Evolutionary conservation across 2,888 invertebrate genomes (phyloP).

Genomic region (Acronicta psi): DNA sequence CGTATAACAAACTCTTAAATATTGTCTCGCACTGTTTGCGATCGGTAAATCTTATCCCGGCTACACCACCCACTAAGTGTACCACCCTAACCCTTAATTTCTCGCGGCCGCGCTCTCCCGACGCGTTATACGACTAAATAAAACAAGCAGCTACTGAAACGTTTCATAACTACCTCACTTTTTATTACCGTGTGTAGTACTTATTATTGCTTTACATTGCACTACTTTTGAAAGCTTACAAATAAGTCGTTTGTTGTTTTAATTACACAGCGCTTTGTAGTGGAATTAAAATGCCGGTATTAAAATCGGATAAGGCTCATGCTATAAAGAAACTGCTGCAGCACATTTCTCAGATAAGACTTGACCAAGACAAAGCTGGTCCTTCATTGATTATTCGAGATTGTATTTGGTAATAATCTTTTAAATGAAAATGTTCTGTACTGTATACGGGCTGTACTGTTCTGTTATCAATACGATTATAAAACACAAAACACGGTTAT

Average conservation of each 20-base stretch:
- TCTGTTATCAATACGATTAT: slow-evolving; percentile 29
- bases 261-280: too few species aligned
- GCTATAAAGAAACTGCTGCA: too few species aligned
- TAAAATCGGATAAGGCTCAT: too few species aligned
- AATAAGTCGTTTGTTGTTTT: slow-evolving; percentile 26
- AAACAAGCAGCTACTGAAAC: slow-evolving; percentile 63
- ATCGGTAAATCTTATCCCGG: slow-evolving; percentile 7
- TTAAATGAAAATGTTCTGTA: background rate
- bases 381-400: too few species aligned
- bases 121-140: slow-evolving; percentile 61
- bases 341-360: too few species aligned
- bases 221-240: slow-evolving; percentile 58
- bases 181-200: slow-evolving; percentile 58
- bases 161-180: slow-evolving; percentile 66
- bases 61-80: slow-evolving; percentile 36
- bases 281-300: too few species aligned
- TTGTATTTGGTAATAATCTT: slow-evolving; percentile 1
- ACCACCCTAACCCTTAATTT: slow-evolving; percentile 46
- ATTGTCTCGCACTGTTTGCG: slow-evolving; percentile 7
- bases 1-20: background rate
- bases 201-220: slow-evolving; percentile 62
- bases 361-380: too few species aligned
- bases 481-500: slow-evolving; percentile 28
- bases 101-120: slow-evolving; percentile 44
- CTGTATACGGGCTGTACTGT: background rate